These are phyloP conservation scores for Nothocercus nigrocapillus DNA, from an alignment of 2,113 vertebrate genomes.

Conservation along the genomic window DNA sequence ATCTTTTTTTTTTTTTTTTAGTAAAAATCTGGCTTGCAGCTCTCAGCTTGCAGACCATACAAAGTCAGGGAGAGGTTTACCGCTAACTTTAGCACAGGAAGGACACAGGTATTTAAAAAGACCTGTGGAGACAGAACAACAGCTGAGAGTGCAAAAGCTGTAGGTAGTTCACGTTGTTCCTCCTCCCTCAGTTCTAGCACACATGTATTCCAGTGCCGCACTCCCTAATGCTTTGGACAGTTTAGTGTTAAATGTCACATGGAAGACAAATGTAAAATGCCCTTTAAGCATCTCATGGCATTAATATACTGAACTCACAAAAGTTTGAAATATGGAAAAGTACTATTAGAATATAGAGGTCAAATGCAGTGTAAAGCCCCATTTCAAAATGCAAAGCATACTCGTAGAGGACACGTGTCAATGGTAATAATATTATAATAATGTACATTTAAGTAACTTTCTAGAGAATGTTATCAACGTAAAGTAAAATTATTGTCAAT, in stretches of 20 bases:
- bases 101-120: not conserved
- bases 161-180: not conserved
- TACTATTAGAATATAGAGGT: not conserved
- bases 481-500: constrained; percentile 18
- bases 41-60: not conserved
- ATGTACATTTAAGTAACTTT: constrained; percentile 39
- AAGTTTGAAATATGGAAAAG: not conserved
- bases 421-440: not conserved
- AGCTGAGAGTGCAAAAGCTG: not conserved
- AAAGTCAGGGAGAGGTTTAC: not conserved
- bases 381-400: not conserved
- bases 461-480: not conserved
- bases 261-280: not conserved
- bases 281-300: not conserved
- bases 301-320: not conserved
- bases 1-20: not conserved
- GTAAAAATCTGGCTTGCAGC: not conserved
- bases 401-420: constrained; percentile 13
- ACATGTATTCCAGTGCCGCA: not conserved
- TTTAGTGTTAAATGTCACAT: not conserved
- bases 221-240: not conserved
- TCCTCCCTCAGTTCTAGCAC: not conserved
- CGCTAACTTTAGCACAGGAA: not conserved
- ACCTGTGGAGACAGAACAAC: not conserved
- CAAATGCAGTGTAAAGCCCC: not conserved